Evolutionary conservation across 2,888 invertebrate genomes (phyloP).

Genomic region (Trisateles emortualis): DNA sequence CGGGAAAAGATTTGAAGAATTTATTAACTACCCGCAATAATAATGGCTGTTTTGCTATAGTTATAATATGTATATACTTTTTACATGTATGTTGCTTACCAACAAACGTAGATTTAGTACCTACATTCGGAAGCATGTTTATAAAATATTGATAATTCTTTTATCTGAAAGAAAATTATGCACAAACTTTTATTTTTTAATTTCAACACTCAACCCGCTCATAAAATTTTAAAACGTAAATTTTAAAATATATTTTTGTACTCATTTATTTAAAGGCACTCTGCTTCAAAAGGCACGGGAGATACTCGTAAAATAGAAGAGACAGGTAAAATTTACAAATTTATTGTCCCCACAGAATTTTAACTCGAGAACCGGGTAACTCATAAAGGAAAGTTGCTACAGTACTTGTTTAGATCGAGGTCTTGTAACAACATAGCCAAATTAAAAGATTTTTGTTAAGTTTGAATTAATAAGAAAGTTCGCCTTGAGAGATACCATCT

Average conservation of each 20-base stretch:
- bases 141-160: too few species aligned
- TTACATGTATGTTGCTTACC: too few species aligned
- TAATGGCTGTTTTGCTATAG: too few species aligned
- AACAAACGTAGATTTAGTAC: too few species aligned
- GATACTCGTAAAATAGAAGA: slow-evolving; percentile 21
- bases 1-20: too few species aligned
- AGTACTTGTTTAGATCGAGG: slow-evolving; percentile 27
- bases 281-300: slow-evolving; percentile 20
- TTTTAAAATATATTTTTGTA: slow-evolving; percentile 34
- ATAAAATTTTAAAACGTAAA: slow-evolving; percentile 25
- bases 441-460: slow-evolving; percentile 69
- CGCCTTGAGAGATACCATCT: slow-evolving; percentile 23
- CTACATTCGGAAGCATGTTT: too few species aligned
- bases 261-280: slow-evolving; percentile 42
- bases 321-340: slow-evolving; percentile 44
- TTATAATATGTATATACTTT: too few species aligned
- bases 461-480: slow-evolving; percentile 59
- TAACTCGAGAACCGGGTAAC: slow-evolving; percentile 35
- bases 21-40: too few species aligned
- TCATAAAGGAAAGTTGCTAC: slow-evolving; percentile 41
- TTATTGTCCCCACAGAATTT: slow-evolving; percentile 49
- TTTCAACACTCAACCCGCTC: slow-evolving; percentile 21
- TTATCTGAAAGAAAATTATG: too few species aligned
- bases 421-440: slow-evolving; percentile 58
- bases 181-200: slow-evolving; percentile 25